Evolutionary conservation across 2,797 vertebrate genomes (phyloP).

Genomic region (Onychomys arenicola): DNA sequence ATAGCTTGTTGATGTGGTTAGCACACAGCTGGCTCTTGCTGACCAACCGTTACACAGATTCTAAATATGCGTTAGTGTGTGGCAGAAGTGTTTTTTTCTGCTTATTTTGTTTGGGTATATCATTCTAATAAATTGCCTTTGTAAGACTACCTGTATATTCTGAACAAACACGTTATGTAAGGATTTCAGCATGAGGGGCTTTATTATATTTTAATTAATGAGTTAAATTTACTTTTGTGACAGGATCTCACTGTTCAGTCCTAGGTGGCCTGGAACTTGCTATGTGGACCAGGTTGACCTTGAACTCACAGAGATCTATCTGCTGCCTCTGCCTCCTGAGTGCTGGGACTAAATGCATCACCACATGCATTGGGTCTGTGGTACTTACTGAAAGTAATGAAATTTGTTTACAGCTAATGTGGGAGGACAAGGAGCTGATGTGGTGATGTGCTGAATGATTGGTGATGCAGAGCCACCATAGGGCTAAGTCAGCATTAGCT

Average conservation of each 20-base stretch:
- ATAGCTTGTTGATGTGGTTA: neutral
- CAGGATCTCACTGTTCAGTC: neutral
- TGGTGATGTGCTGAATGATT: neutral
- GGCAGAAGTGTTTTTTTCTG: conserved; percentile 26
- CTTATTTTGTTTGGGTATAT: conserved; percentile 19
- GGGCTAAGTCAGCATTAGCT: neutral
- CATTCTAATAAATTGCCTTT: conserved; percentile 27
- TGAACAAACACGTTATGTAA: neutral
- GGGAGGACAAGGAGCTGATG: neutral
- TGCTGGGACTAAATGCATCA: neutral
- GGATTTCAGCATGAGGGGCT: conserved; percentile 40
- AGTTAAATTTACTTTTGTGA: neutral
- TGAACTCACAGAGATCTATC: neutral
- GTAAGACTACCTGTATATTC: neutral
- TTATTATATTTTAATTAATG: neutral
- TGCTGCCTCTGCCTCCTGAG: neutral
- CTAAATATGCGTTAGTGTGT: neutral
- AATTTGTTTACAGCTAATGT: conserved; percentile 24
- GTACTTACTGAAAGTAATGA: conserved; percentile 38
- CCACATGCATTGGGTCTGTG: neutral
- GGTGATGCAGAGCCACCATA: neutral
- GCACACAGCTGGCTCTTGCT: neutral
- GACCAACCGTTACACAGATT: conserved; percentile 14
- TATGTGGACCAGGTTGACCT: neutral
- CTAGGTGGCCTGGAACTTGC: neutral